Evolutionary conservation across 1,140 invertebrate species (phyloP).

Genomic region (Brachionus asplanchnoidis): DNA sequence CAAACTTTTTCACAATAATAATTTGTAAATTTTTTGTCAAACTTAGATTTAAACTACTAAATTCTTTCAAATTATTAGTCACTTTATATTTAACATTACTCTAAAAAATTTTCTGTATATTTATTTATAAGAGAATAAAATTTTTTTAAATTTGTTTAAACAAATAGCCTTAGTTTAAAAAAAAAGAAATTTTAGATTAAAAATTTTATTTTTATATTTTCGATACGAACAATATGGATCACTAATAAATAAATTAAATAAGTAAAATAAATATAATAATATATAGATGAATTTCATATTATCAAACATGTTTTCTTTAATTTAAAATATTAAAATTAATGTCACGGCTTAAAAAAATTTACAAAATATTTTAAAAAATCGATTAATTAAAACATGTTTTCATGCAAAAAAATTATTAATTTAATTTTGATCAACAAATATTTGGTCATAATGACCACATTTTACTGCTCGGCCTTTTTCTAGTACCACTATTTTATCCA

Average conservation of each 20-base stretch:
- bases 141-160: slow-evolving; percentile 1
- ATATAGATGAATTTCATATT: background rate
- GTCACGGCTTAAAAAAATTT: background rate
- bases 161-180: background rate
- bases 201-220: background rate
- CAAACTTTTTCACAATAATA: background rate
- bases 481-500: slow-evolving; percentile 10
- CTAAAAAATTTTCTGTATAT: background rate
- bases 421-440: background rate
- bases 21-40: slow-evolving; percentile 6
- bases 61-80: slow-evolving; percentile 21
- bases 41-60: background rate
- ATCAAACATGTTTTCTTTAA: background rate
- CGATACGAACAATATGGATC: background rate
- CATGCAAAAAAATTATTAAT: background rate
- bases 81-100: background rate
- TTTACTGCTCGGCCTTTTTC: background rate
- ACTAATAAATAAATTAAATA: too few relatives aligned
- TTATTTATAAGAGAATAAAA: slow-evolving; percentile 6
- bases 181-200: background rate
- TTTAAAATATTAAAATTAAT: background rate
- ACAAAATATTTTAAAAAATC: background rate
- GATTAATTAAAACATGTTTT: background rate
- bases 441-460: background rate
- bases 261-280: too few relatives aligned